Percentiles rank a stretch among this genome's conserved stretches.
These are phyloP conservation scores for Melanchra persicariae DNA, from an alignment of 2,888 invertebrate species.

Conservation along the genomic window DNA sequence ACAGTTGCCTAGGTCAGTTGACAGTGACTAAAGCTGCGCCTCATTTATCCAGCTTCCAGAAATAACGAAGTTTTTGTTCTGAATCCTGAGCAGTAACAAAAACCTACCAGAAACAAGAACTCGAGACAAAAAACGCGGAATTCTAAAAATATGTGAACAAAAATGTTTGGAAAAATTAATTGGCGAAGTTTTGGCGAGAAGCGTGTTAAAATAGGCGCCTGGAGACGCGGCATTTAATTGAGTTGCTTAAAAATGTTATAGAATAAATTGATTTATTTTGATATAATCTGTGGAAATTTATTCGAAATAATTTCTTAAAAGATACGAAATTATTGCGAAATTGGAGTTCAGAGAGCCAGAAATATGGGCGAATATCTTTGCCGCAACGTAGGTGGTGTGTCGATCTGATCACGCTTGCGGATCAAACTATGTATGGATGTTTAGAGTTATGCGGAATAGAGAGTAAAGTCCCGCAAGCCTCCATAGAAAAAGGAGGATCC, in stretches of 20 bases:
- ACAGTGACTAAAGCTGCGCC: too few species aligned
- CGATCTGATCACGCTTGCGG: too few species aligned
- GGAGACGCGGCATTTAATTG: slow-evolving; percentile 18
- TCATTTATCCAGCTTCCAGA: background rate
- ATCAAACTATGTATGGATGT: too few species aligned
- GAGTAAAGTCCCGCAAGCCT: too few species aligned
- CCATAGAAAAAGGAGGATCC: too few species aligned
- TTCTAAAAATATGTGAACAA: slow-evolving; percentile 15
- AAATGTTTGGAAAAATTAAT: slow-evolving; percentile 23
- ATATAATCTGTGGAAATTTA: background rate
- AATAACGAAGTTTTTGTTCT: background rate
- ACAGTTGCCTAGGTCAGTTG: background rate
- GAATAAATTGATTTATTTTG: slow-evolving; percentile 10
- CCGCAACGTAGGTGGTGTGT: too few species aligned
- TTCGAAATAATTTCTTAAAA: background rate
- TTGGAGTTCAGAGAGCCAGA: too few species aligned
- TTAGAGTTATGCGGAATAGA: too few species aligned
- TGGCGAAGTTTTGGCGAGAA: slow-evolving; percentile 28
- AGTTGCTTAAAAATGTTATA: slow-evolving; percentile 22
- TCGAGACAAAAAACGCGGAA: slow-evolving; percentile 18
- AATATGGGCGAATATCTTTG: too few species aligned
- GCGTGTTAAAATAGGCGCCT: slow-evolving; percentile 8
- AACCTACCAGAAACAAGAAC: background rate
- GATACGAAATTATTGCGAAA: too few species aligned
- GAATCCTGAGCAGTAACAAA: background rate